These are phyloP conservation scores for Lamellibrachia columna DNA, from an alignment of 2,888 invertebrate species.

Conservation along the genomic window DNA sequence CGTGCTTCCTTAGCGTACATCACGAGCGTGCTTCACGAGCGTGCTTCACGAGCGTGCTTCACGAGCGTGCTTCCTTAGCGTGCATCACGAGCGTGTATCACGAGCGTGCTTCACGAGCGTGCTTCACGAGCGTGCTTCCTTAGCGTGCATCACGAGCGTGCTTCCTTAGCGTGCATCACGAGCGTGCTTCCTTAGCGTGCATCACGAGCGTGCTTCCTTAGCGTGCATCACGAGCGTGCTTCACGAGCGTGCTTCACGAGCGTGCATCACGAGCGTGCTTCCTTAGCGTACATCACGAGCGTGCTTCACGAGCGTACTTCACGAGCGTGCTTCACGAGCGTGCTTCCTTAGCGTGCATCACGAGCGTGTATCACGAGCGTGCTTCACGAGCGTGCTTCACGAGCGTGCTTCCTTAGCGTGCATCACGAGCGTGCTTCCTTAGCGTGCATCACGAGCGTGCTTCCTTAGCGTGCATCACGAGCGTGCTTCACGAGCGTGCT, in stretches of 20 bases:
- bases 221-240: too few relatives aligned
- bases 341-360: not conserved
- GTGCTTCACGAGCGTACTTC: too few relatives aligned
- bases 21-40: not conserved
- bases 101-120: not conserved
- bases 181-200: too few relatives aligned
- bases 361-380: too few relatives aligned
- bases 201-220: not conserved
- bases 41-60: not conserved
- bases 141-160: not conserved
- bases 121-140: not conserved
- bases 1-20: not conserved
- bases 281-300: not conserved
- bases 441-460: not conserved
- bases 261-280: not conserved
- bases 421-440: too few relatives aligned
- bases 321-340: not conserved
- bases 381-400: not conserved
- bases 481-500: not conserved
- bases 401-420: too few relatives aligned
- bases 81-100: too few relatives aligned
- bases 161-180: not conserved
- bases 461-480: not conserved
- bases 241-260: not conserved
- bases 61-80: not conserved